Evolutionary conservation across 2,888 invertebrate species (phyloP).

Genomic region (Nomada lathburiana): DNA sequence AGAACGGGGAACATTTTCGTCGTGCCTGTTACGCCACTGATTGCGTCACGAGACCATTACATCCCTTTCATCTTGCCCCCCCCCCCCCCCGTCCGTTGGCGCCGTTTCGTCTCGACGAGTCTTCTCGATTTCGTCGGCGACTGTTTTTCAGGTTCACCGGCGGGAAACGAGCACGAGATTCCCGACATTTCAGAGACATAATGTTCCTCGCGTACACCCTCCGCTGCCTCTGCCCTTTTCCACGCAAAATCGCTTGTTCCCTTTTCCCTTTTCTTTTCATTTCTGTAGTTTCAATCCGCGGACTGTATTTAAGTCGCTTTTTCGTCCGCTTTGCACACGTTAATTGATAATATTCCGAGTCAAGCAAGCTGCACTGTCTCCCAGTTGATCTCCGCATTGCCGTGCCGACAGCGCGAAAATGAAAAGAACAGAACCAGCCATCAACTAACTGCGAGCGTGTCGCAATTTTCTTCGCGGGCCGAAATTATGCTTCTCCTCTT

Average conservation of each 20-base stretch:
- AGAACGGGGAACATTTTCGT: conserved; percentile 18
- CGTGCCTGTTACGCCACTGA: conserved; percentile 44
- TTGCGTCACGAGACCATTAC: conserved; percentile 53
- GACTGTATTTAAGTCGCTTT: conserved; percentile 6
- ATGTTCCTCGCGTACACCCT: conserved; percentile 38
- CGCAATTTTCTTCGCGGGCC: conserved; percentile 30
- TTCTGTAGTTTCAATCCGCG: conserved; percentile 23
- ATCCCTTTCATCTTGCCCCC: conserved; percentile 46
- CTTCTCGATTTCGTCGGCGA: conserved; percentile 41
- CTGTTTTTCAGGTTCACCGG: conserved; percentile 54
- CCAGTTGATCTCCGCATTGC: conserved; percentile 14
- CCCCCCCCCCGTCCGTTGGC: conserved; percentile 14
- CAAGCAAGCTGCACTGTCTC: conserved; percentile 1
- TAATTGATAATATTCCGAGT: conserved; percentile 11
- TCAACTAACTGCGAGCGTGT: conserved; percentile 13
- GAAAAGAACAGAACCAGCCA: background rate
- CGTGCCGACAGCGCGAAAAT: conserved; percentile 25
- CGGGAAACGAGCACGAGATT: conserved; percentile 35
- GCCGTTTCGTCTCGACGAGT: conserved; percentile 49
- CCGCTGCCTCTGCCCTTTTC: conserved; percentile 1
- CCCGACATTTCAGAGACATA: conserved; percentile 57
- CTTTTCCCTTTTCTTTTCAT: background rate
- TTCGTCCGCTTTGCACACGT: background rate
- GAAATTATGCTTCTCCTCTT: conserved; percentile 37
- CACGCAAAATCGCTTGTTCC: background rate